These are phyloP conservation scores for Holothuria scabra DNA, from an alignment of 53 echinoderm and acorn worm species.

Conservation along the genomic window DNA sequence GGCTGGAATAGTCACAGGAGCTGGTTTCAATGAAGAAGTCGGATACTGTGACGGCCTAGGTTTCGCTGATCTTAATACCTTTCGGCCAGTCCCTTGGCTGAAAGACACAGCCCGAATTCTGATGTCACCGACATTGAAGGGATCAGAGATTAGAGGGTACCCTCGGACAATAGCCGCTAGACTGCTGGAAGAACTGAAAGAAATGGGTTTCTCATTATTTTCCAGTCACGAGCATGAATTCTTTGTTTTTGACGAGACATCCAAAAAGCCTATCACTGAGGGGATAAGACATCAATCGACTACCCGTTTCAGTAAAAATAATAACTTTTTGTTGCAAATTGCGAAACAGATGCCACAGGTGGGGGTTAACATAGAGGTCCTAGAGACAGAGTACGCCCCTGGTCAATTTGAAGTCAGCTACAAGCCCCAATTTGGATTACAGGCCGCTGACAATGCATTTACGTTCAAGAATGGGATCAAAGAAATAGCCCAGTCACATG, in stretches of 20 bases:
- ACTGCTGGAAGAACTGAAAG: constrained; percentile 66
- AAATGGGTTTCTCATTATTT: constrained; percentile 72
- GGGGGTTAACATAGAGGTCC: constrained; percentile 65
- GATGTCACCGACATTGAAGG: constrained; percentile 57
- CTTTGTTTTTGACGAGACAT: constrained; percentile 70
- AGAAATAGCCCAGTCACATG: constrained; percentile 72
- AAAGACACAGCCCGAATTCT: constrained; percentile 73
- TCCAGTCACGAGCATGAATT: constrained; percentile 94
- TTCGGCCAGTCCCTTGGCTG: constrained; percentile 78
- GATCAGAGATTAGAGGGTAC: constrained; percentile 48
- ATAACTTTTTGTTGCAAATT: constrained; percentile 57
- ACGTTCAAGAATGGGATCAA: constrained; percentile 74
- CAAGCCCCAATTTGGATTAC: constrained; percentile 72
- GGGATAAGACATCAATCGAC: constrained; percentile 68
- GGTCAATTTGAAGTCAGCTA: constrained; percentile 70
- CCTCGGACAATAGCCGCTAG: constrained; percentile 79
- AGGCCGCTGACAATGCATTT: constrained; percentile 69
- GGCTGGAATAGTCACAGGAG: constrained; percentile 36
- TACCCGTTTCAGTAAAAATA: constrained; percentile 19
- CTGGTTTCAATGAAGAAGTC: constrained; percentile 69
- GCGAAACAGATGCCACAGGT: constrained; percentile 55
- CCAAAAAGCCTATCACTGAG: constrained; percentile 66
- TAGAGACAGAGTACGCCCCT: constrained; percentile 69
- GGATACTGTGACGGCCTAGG: constrained; percentile 67
- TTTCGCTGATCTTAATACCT: constrained; percentile 76